Percentiles rank a stretch among this genome's conserved stretches.
These are phyloP conservation scores for Leptosomus discolor DNA, from an alignment of 2,113 vertebrate species.

Conservation along the genomic window DNA sequence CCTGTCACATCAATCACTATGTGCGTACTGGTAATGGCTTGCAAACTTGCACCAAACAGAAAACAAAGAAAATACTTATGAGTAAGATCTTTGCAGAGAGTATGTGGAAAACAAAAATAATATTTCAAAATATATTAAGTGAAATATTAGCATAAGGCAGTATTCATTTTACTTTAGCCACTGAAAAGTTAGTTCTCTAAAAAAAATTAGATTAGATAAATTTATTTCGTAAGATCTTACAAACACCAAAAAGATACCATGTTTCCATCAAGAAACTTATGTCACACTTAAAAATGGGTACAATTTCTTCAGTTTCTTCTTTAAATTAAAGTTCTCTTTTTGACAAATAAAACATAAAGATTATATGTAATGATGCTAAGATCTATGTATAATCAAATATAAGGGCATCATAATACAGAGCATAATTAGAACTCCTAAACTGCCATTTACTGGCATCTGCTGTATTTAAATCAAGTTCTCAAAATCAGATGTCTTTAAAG, in stretches of 20 bases:
- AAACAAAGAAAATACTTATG: background rate
- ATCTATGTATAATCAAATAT: background rate
- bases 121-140: background rate
- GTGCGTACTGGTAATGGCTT: background rate
- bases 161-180: background rate
- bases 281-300: background rate
- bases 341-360: background rate
- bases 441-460: conserved; percentile 31
- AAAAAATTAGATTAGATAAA: background rate
- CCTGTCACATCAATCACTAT: background rate
- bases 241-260: background rate
- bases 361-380: background rate
- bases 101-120: background rate
- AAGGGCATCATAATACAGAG: background rate
- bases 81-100: background rate
- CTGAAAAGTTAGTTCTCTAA: background rate
- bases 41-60: background rate
- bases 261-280: background rate
- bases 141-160: background rate
- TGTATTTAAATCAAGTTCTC: conserved; percentile 18
- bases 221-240: background rate
- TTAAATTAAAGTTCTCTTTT: background rate
- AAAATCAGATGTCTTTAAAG: conserved; percentile 22
- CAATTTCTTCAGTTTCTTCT: background rate
- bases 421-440: conserved; percentile 13